A percentile compares a stretch with the other conserved stretches of the same genome.
phyloP scores from a whole-genome alignment of 64 coral and sea anemone species.

The Stichodactyla helianthus region DNA sequence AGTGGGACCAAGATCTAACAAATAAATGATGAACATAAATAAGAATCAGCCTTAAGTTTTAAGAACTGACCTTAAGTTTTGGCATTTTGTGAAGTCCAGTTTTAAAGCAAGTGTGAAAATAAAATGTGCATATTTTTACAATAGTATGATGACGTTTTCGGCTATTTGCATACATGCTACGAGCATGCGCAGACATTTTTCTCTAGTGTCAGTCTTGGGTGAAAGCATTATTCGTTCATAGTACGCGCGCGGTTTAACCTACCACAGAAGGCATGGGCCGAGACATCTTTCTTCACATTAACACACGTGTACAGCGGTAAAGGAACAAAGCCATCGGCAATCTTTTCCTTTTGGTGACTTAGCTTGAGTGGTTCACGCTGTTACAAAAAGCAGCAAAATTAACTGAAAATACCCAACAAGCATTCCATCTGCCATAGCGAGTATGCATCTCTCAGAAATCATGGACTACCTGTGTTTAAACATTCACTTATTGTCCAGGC shows the following conservation, averaged over 20 bases:
- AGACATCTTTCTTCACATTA: constrained; percentile 62
- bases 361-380: constrained; percentile 56
- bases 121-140: not conserved
- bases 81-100: too few species aligned
- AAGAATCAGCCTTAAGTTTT: too few species aligned
- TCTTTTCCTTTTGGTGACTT: constrained; percentile 46
- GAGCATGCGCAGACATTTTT: too few species aligned
- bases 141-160: too few species aligned
- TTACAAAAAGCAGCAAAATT: not conserved
- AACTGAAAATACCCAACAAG: not conserved
- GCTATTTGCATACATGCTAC: not conserved
- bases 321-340: constrained; percentile 29
- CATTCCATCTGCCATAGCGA: too few species aligned
- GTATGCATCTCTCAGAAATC: too few species aligned
- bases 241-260: constrained; percentile 11
- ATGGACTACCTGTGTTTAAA: too few species aligned
- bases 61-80: too few species aligned
- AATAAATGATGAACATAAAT: too few species aligned
- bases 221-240: not conserved
- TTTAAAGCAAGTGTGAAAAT: not conserved
- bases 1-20: too few species aligned
- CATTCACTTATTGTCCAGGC: too few species aligned
- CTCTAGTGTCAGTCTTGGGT: too few species aligned
- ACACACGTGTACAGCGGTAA: constrained; percentile 67
- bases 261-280: constrained; percentile 59